Conservation (phyloP, 2,797 vertebrate species). For the Paratrypauchen microcephalus region DNA sequence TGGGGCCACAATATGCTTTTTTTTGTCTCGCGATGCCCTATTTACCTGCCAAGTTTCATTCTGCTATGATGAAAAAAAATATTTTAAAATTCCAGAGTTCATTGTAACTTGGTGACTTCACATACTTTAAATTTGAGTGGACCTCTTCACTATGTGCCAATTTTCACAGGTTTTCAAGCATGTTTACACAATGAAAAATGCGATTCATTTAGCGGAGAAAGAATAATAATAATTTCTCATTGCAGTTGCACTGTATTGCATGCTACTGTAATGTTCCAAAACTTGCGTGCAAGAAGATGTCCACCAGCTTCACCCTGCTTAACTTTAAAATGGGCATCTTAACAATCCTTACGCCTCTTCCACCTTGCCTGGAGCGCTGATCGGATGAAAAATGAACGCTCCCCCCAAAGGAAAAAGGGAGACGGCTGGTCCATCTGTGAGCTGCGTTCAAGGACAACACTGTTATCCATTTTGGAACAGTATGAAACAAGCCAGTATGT, state of each 20-base stretch:
- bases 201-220: too few relatives aligned
- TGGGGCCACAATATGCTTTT: too few relatives aligned
- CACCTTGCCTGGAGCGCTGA: slow-evolving; percentile 66
- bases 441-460: slow-evolving; percentile 77
- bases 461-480: slow-evolving; percentile 73
- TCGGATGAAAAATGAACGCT: slow-evolving; percentile 70
- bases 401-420: slow-evolving; percentile 56
- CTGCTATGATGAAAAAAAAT: too few relatives aligned
- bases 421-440: slow-evolving; percentile 64
- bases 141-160: too few relatives aligned
- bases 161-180: too few relatives aligned
- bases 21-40: too few relatives aligned
- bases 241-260: not conserved
- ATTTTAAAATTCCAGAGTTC: too few relatives aligned
- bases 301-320: slow-evolving; percentile 19
- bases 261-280: not conserved
- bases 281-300: slow-evolving; percentile 10
- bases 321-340: slow-evolving; percentile 40
- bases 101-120: too few relatives aligned
- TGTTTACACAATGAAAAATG: too few relatives aligned
- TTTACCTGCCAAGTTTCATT: too few relatives aligned
- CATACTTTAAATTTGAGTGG: too few relatives aligned
- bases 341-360: slow-evolving; percentile 12
- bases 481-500: slow-evolving; percentile 74
- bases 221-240: too few relatives aligned